Evolutionary conservation across 2,888 invertebrate genomes (phyloP), one percentile per base, ranked within the genome.

Genomic region (Hirtodrosophila trivittata): DNA sequence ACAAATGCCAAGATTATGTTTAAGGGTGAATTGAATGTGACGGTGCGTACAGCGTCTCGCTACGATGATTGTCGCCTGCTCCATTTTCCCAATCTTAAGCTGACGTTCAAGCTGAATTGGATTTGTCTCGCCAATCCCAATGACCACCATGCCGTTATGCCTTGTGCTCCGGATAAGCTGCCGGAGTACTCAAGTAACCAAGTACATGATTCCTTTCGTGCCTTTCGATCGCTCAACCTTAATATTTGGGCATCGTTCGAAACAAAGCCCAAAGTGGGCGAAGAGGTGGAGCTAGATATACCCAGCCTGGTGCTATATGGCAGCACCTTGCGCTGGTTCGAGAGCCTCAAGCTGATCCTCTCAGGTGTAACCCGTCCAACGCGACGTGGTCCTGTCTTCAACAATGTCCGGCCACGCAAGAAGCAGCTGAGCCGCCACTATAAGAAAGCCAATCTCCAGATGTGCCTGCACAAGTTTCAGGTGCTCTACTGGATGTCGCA

Each of bases 171-270:
- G 0, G 96, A 98, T 68, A 95, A 98, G 88, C 92, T 98, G 60
- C 99, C 99, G 0, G 98, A 99, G 91, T 98, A 97, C 91, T 97
- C 98, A 0, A 97, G 97, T 88, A 97, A 98, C 91, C 97, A 97
- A 92, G 95, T 95, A 18, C 98, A 98, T 89, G 98, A 98, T 90
- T 98, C 98, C 0, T 98, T 97, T 90, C 92, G 98, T 60, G 97
- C 98, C 0, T 99, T 98, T 90, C 94, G 99, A 9, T 97, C 97
- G 1, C 94, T 96, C 81, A 95, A 96, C 87, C 91, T 97, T 3
- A 96, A 96, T 87, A 92, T 97, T 50, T 94, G 94, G 82, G 92
- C 97, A 32, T 93, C 94, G 1, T 91, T 97, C 67, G 97, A 97
- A 89, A 97, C 96, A 0, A 94, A 94, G 81, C 92, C 92, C 82